Conservation (phyloP, 2,888 invertebrate species). For the Podotricha telesiphe region DNA sequence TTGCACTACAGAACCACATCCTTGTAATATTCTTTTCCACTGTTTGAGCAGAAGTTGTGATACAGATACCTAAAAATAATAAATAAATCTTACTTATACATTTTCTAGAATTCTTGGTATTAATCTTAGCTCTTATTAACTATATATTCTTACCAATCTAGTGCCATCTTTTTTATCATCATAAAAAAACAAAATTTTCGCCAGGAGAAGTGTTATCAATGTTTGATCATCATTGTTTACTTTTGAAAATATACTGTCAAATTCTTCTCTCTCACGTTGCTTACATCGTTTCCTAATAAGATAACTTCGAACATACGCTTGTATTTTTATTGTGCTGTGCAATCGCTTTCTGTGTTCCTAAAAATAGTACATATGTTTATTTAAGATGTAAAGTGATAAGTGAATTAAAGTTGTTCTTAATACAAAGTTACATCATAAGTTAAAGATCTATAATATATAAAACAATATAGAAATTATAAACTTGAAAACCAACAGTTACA, state of each 20-base stretch:
- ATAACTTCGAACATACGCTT: slow-evolving; percentile 91
- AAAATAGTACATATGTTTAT: slow-evolving; percentile 39
- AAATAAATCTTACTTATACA: neutral
- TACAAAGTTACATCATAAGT: neutral
- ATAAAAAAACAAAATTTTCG: slow-evolving; percentile 91
- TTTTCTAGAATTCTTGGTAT: neutral
- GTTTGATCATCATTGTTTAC: slow-evolving; percentile 74
- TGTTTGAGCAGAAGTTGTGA: slow-evolving; percentile 82
- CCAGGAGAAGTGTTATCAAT: slow-evolving; percentile 83
- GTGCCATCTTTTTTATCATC: slow-evolving; percentile 84
- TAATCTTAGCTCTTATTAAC: too few species aligned
- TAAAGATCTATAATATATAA: neutral
- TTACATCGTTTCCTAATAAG: slow-evolving; percentile 87
- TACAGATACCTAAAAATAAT: slow-evolving; percentile 70
- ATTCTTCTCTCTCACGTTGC: slow-evolving; percentile 86
- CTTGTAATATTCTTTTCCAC: slow-evolving; percentile 73
- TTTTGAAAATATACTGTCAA: slow-evolving; percentile 85
- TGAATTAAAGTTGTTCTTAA: neutral
- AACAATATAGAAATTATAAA: neutral
- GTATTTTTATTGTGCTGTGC: slow-evolving; percentile 91
- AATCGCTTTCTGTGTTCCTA: slow-evolving; percentile 88
- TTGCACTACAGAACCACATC: slow-evolving; percentile 63
- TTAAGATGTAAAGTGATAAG: neutral
- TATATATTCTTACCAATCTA: slow-evolving; percentile 70
- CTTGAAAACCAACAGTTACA: neutral